Base-by-base conservation (phyloP, 2,888 invertebrate genomes). In the Drosophila prostipennis region DNA sequence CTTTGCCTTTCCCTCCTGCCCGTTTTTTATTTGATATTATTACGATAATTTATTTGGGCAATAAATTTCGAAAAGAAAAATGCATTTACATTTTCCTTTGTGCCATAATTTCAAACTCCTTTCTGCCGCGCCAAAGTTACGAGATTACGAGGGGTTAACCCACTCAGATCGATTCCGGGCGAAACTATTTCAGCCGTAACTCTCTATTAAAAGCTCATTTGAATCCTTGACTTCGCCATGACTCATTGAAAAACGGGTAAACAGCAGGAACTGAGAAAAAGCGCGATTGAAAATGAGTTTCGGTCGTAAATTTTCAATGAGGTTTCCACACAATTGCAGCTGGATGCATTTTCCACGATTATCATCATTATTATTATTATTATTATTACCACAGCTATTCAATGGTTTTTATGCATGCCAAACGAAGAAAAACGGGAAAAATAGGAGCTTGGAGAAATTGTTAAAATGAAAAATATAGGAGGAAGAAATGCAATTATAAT, bases 31-130 rank as follows among this genome's bases (percentile, higher is more conserved):
- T 78, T 88, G 81, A 86, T 85, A 85, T 85, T 89, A 87, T 87
- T 89, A 84, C 87, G 83, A 89, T 89, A 89, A 89, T 89, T 89
- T 89, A 89, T 89, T 83, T 86, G 78, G 74, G 80, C 78, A 87
- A 89, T 89, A 89, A 89, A 89, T 89, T 90, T 87, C 79, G 80
- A 79, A 52, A 77, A 80, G 82, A 84, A 78, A 89, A 89, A 90
- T 89, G 90, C 89, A 90, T 90, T 65, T 90, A 89, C 80, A 87
- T 80, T 83, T 64, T 68, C 67, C 75, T 67, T 64, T 60, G 52
- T 80, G 72, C 81, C 81, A 83, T 79, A 83, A 83, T 81, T 83
- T 83, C 78, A 79, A 79, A 74, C 79, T 76, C 67, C 74, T 72
- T 67, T 68, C 69, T 46, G 19, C 36, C 39, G 37, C 23, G 51